Base-by-base conservation (phyloP, 2,113 vertebrate genomes). In the Microcebus griseorufus region DNA sequence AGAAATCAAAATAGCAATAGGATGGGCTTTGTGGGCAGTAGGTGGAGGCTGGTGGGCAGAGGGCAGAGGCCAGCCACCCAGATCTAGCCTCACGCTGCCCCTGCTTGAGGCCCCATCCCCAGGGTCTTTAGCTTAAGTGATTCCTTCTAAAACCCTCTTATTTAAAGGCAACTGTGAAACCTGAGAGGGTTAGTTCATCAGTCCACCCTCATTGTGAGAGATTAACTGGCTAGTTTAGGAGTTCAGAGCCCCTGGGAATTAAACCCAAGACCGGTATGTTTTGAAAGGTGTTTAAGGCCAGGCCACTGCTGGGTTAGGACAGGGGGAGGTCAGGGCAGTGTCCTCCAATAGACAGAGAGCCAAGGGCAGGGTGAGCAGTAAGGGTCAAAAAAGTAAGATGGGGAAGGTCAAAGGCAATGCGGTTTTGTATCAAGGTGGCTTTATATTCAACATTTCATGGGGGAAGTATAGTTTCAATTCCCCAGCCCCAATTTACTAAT, bases 381-480 rank as follows among this genome's bases (percentile, higher is more conserved):
- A 90, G 58, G 65, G 4, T 23, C 12, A 27, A 9, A 78, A 81
- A 60, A 8, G 39, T 64, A 58, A 88, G 32, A 73, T 60, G 37
- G 69, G 39, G 58, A 78, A 69, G n/a, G 37, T 39, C 20, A 76
- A 70, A 94, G 79, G 34, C 17, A 73, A 70, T 32, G 16, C 17
- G 45, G 27, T 51, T 93, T 93, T 29, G 7, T 78, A 73, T 53
- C 58, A 85, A 72, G n/a, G 23, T 32, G 58, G 45, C 7, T 79
- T 91, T 45, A 25, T 48, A 39, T 12, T 80, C 27, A 72, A 20
- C 0, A 32, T 27, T 82, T 82, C 45, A 45, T 27, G 34, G 42
- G 23, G 37, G 73, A 88, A 88, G 72, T 3, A 16, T 75, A n/a
- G 84, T 93, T 95, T 23, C 20, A 92, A 88, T 85, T n/a, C 37